Evolutionary conservation across 2,797 vertebrate genomes (phyloP), one percentile per base, ranked within the genome.

Genomic region (Cryptoprocta ferox): DNA sequence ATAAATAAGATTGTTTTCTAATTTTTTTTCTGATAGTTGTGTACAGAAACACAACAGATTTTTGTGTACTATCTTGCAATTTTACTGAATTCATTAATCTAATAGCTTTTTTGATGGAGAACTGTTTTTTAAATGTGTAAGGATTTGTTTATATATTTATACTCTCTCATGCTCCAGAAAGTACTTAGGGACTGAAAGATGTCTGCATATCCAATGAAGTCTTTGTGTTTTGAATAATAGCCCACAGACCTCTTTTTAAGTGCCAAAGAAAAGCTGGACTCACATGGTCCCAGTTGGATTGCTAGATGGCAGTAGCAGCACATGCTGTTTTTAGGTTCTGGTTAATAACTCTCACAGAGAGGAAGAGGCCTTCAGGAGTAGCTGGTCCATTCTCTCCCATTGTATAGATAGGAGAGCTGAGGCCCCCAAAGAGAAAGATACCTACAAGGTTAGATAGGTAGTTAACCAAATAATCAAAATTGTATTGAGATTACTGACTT

Each of bases 271-370:
- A 91, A 50, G 48, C 39, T 15, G 59, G 39, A 35, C 16, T 37
- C 8, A 32, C 53, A n/a, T 3, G 21, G 30, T 32, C 37, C 24
- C 11, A 1, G 5, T 0, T 2, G 2, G 24, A 14, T 92, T 6
- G 71, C 97, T 95, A 98, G 98, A 42, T 91, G 98, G 98, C 97
- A 95, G 97, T 90, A 97, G 87, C 32, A n/a, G 42, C 42, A 50
- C 87, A 13, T 0, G 26, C 48, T 95, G 68, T 13, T 19, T 50
- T 70, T 18, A 21, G 75, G 75, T 48, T 65, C 66, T 6, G 8
- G 50, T 13, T 26, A 4, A 24, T 6, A 56, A 53, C 32, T 35
- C 70, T 70, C 59, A 19, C 28, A 15, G 37, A 42, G 14, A n/a
- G 56, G 30, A 76, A 24, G 37, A 32, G n/a, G 45, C 42, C 65